Evolutionary conservation across 2,113 vertebrate genomes (phyloP), one percentile per base, ranked within the genome.

Genomic region (Actenoides hombroni): DNA sequence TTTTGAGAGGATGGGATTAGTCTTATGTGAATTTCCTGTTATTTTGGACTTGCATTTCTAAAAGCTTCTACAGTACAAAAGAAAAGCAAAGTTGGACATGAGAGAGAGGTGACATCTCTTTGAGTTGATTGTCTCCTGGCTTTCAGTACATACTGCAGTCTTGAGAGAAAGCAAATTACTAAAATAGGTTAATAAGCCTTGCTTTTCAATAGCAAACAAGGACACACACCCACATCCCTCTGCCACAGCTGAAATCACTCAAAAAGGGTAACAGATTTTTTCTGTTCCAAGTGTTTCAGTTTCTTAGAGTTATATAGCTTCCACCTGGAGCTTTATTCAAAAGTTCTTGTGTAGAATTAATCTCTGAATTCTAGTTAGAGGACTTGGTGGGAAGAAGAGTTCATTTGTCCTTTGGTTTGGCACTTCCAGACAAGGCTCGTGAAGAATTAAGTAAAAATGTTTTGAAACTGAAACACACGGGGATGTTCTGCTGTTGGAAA

Each of bases 201-300:
- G 21, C 31, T 82, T 90, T 85, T 83, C 75, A 79, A 19, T 31
- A 56, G 61, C 29, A 64, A 29, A 57, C 17, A 48, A 68, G 53
- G 12, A 51, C 11, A 19, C 8, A 15, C 10, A 37, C 6, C 16
- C n/a, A 51, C 13, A 67, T 28, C 21, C n/a, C 19, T 76, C 5
- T n/a, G 26, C 18, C 46, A 53, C 86, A 94, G 90, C 80, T 86
- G 86, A 92, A 83, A 74, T 69, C 18, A 81, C 46, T 92, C 31
- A 14, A 8, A 67, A 89, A 71, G 9, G 10, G 6, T 40, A 16
- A 56, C n/a, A 13, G 42, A 33, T 26, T 82, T 67, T 67, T 68
- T 88, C 76, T 86, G 26, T 42, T 57, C 17, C 63, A 92, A 44
- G 54, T 88, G 49, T 88, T 94, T 76, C 53, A 35, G n/a, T 64